Conservation (phyloP, 2,888 invertebrate species). For the Clepsis dumicolana region DNA sequence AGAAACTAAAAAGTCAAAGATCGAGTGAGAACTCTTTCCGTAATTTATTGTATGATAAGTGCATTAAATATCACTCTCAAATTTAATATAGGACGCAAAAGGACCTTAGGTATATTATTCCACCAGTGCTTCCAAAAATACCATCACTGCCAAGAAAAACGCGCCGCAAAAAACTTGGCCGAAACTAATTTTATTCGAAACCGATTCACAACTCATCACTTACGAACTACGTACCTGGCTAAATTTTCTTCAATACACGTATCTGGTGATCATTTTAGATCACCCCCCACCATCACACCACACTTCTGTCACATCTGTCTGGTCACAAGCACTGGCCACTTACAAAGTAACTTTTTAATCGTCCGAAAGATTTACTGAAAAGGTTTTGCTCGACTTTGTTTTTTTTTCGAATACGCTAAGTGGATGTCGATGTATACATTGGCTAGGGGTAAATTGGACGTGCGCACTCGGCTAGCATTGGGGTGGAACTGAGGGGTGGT, state of each 20-base stretch:
- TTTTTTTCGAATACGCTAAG: constrained; percentile 18
- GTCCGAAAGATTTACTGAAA: neutral
- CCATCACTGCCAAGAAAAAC: too few species aligned
- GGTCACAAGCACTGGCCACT: constrained; percentile 35
- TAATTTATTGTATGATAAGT: too few species aligned
- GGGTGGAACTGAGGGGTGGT: constrained; percentile 60
- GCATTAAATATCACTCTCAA: too few species aligned
- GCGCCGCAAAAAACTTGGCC: neutral
- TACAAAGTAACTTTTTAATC: neutral
- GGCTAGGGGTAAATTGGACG: constrained; percentile 52
- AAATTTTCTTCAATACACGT: constrained; percentile 7
- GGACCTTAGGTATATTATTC: too few species aligned
- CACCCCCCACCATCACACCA: constrained; percentile 14
- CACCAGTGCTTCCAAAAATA: too few species aligned
- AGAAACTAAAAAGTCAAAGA: too few species aligned
- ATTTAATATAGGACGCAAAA: too few species aligned
- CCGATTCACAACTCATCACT: neutral
- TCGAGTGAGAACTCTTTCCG: too few species aligned
- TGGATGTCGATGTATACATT: constrained; percentile 43
- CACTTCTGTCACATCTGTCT: constrained; percentile 34
- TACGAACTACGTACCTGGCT: constrained; percentile 37
- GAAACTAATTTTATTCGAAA: neutral
- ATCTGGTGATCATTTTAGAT: constrained; percentile 38
- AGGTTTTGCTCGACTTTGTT: neutral
- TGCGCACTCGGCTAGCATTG: constrained; percentile 56